phyloP scores from a whole-genome alignment of 2,113 vertebrate genomes.

The Stomatorhinus ivindoensis region DNA sequence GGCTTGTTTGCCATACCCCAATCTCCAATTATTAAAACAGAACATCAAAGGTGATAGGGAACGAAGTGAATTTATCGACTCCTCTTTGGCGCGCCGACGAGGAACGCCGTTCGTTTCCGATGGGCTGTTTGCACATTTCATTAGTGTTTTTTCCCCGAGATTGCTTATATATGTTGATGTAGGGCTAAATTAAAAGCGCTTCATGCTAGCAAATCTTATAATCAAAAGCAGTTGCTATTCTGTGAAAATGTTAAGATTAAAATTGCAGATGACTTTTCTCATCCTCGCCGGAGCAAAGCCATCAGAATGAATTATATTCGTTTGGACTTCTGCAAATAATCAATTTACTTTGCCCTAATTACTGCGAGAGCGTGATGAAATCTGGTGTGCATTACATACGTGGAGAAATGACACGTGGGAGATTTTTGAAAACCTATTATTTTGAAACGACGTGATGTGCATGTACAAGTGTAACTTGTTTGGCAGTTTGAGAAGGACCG shows the following conservation, averaged over 20 bases:
- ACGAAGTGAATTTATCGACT: background rate
- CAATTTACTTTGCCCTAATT: slow-evolving; percentile 13
- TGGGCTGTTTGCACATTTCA: background rate
- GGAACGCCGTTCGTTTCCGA: background rate
- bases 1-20: background rate
- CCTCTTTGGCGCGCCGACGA: background rate
- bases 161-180: background rate
- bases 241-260: background rate
- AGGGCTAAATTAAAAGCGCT: background rate
- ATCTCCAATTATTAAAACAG: background rate
- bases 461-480: background rate
- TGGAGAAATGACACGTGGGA: background rate
- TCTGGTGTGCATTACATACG: background rate
- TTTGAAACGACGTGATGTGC: background rate
- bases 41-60: background rate
- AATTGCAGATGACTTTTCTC: background rate
- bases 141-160: background rate
- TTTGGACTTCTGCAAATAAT: slow-evolving; percentile 7
- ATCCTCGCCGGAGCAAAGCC: background rate
- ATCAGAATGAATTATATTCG: background rate
- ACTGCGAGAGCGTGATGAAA: background rate
- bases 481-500: background rate
- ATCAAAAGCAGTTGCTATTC: background rate
- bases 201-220: background rate
- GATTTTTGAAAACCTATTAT: background rate